Evolutionary conservation across 2,797 vertebrate genomes (phyloP).

Genomic region (Caiman crocodilus): DNA sequence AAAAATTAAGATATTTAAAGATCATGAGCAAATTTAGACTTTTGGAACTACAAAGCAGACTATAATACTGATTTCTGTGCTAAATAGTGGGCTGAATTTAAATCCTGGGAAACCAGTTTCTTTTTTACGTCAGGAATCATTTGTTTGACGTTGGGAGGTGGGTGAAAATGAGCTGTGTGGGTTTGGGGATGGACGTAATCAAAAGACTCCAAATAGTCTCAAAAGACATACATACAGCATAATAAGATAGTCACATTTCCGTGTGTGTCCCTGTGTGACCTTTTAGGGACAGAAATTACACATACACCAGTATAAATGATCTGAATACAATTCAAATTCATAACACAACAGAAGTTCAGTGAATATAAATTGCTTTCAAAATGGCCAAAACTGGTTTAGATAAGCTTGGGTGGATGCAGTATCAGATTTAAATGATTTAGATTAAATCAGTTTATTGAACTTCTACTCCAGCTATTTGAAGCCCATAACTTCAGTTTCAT

Average conservation of each 20-base stretch:
- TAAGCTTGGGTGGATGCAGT: too few relatives aligned
- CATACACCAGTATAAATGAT: neutral
- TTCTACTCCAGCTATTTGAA: neutral
- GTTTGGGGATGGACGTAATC: neutral
- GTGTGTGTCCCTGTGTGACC: neutral
- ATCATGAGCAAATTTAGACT: neutral
- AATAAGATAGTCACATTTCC: neutral
- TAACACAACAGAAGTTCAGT: neutral
- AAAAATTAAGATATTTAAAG: slow-evolving; percentile 2
- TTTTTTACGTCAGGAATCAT: neutral
- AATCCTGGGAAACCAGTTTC: neutral
- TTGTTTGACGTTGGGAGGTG: neutral
- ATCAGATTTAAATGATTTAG: too few relatives aligned
- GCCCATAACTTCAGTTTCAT: neutral
- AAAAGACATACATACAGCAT: neutral
- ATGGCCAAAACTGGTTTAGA: too few relatives aligned
- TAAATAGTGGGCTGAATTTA: neutral
- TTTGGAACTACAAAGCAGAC: neutral
- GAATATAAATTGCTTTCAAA: too few relatives aligned
- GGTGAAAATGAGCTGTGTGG: neutral
- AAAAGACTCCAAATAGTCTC: neutral
- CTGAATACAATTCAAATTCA: neutral
- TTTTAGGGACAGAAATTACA: too few relatives aligned
- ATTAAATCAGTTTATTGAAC: too few relatives aligned
- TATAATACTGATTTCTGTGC: neutral